Base-by-base conservation (phyloP, 2,888 invertebrate genomes). In the Spisula subtruncata region DNA sequence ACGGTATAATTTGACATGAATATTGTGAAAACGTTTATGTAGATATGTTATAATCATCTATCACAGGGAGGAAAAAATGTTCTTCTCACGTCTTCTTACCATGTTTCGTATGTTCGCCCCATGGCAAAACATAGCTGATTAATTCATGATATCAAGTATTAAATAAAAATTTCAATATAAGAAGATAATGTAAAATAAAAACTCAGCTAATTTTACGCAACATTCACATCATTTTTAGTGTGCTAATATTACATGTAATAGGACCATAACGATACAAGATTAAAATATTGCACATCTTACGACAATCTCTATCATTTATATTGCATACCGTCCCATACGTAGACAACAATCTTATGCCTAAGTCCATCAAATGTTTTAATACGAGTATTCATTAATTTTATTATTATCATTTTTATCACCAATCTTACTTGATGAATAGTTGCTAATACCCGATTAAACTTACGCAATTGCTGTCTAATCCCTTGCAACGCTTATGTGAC, bases 61-160 rank as follows among this genome's bases (percentile, higher is more conserved):
- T 75, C 75, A 75, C 35, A 14, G 18, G 2, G 35, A 2, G 35
- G 16, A 35, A 60, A 66, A 75, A 32, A 75, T 12, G 25, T 8
- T 32, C 32, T 35, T 14, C 32, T 32, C 75, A 32, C 75, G 32
- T 32, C 35, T 8, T 75, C 29, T 75, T 35, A 75, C 75, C 32
- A 75, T 25, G 25, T 25, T n/a, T 75, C 32, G 75, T 41, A 41
- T 41, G 41, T 41, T 41, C 41, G 41, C 41, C 75, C 75, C 18
- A 18, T 75, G 75, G 75, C 75, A 35, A 75, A 75, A 75, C 75
- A 32, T 25, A 35, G 32, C 5, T 75, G 35, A 75, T 75, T 32
- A 75, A 75, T 75, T 75, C 75, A 75, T 32, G 75, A 75, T 75
- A 75, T 75, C 12, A 18, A 75, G 20, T 75, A 75, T 75, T 75